A percentile compares a stretch with the other conserved stretches of the same genome.
Evolutionary conservation across 2,797 vertebrate genomes (phyloP).

Genomic region (Melanotaenia maccullochi): DNA sequence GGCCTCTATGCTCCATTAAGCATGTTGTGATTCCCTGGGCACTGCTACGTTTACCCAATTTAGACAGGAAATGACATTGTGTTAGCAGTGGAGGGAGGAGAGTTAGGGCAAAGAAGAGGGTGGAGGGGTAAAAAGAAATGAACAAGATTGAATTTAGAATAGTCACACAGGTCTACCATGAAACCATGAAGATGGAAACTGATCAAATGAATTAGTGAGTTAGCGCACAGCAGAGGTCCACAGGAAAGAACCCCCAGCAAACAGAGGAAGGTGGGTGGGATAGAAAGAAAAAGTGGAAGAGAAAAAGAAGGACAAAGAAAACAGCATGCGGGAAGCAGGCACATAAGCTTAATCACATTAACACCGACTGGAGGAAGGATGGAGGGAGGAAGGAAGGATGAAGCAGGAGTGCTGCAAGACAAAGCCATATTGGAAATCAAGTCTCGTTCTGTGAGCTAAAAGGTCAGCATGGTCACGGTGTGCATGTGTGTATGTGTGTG

Average conservation of each 20-base stretch:
- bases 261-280: background rate
- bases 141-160: constrained; percentile 60
- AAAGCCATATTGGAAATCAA: constrained; percentile 78
- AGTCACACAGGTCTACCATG: constrained; percentile 27
- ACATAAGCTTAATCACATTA: constrained; percentile 77
- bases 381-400: constrained; percentile 48
- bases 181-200: constrained; percentile 39
- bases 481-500: constrained; percentile 50
- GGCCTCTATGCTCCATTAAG: constrained; percentile 67
- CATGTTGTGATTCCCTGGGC: constrained; percentile 48
- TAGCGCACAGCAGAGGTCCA: constrained; percentile 44
- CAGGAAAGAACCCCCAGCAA: constrained; percentile 29
- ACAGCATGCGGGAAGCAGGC: constrained; percentile 59
- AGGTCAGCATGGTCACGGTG: constrained; percentile 74
- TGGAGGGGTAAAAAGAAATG: constrained; percentile 27
- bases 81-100: constrained; percentile 31
- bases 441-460: constrained; percentile 73
- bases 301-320: constrained; percentile 39
- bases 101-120: background rate
- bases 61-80: constrained; percentile 70
- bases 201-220: constrained; percentile 64
- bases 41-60: constrained; percentile 65
- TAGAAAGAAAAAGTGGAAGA: constrained; percentile 23
- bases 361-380: constrained; percentile 64
- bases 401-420: constrained; percentile 64